phyloP scores from a whole-genome alignment of 2,797 vertebrate species.

The Bradypus variegatus region DNA sequence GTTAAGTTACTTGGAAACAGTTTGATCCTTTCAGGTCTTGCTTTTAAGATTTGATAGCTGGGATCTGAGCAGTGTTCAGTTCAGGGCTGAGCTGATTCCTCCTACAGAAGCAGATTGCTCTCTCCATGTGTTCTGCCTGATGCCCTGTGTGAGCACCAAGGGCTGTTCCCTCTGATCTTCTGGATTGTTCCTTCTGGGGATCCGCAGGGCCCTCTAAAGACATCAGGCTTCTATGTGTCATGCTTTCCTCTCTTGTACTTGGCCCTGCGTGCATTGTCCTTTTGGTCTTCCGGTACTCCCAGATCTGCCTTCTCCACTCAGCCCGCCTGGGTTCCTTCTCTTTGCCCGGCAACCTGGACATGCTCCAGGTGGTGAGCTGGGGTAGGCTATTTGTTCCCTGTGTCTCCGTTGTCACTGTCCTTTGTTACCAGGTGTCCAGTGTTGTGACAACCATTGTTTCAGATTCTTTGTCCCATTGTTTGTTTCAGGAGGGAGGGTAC shows the following conservation, averaged over 20 bases:
- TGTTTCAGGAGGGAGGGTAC: not conserved
- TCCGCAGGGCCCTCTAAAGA: too few relatives aligned
- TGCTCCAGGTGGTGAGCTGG: not conserved
- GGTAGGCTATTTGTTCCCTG: too few relatives aligned
- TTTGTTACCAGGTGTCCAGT: too few relatives aligned
- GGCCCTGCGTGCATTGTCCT: not conserved
- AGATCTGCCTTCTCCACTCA: too few relatives aligned
- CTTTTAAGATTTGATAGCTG: not conserved
- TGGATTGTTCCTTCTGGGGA: not conserved
- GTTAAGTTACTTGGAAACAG: not conserved
- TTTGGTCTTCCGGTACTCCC: not conserved
- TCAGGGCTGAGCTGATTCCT: not conserved
- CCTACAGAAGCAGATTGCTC: not conserved
- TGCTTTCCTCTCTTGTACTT: not conserved
- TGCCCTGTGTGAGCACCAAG: not conserved
- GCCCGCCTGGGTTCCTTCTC: too few relatives aligned
- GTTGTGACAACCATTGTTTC: too few relatives aligned
- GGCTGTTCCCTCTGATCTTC: not conserved
- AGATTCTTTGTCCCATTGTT: too few relatives aligned
- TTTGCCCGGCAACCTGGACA: not conserved
- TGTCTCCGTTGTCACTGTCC: too few relatives aligned
- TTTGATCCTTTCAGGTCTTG: not conserved
- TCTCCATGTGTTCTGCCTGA: not conserved
- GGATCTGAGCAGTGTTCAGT: not conserved
- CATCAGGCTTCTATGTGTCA: accelerated